Evolutionary conservation across 2,113 vertebrate species (phyloP).

Genomic region (Gambusia affinis): DNA sequence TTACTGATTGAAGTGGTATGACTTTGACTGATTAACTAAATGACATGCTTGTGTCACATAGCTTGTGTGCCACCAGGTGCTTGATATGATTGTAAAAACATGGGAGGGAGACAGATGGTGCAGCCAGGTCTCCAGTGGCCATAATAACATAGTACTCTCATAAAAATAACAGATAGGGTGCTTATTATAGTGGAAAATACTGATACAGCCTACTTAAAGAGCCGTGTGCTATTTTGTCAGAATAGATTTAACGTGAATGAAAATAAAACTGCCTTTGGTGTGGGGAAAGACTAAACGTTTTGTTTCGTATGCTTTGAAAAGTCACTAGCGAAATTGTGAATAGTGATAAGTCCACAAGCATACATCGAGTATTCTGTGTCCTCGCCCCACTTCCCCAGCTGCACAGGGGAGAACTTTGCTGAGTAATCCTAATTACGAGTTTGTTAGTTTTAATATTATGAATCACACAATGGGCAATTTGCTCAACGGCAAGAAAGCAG

Average conservation of each 20-base stretch:
- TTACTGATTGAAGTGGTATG: conserved; percentile 35
- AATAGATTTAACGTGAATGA: conserved; percentile 1
- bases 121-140: conserved; percentile 29
- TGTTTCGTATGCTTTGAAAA: conserved; percentile 12
- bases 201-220: conserved; percentile 23
- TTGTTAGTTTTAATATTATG: conserved; percentile 55
- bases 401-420: conserved; percentile 37
- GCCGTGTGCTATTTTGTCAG: conserved; percentile 12
- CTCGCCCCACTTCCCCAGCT: conserved; percentile 52
- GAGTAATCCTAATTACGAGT: conserved; percentile 57
- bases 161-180: conserved; percentile 62
- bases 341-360: not conserved
- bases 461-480: conserved; percentile 50
- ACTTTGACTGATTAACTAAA: conserved; percentile 43
- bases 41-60: conserved; percentile 53
- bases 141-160: conserved; percentile 68
- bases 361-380: conserved; percentile 16
- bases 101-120: conserved; percentile 36
- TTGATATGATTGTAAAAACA: conserved; percentile 54
- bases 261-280: not conserved
- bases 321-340: not conserved
- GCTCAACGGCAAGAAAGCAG: conserved; percentile 8
- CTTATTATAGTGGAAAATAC: conserved; percentile 61
- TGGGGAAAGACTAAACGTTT: conserved; percentile 5
- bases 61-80: conserved; percentile 64